Percentiles rank a stretch among this genome's conserved stretches.
Evolutionary conservation across 2,797 vertebrate genomes (phyloP).

Genomic region (Cyclopterus lumpus): DNA sequence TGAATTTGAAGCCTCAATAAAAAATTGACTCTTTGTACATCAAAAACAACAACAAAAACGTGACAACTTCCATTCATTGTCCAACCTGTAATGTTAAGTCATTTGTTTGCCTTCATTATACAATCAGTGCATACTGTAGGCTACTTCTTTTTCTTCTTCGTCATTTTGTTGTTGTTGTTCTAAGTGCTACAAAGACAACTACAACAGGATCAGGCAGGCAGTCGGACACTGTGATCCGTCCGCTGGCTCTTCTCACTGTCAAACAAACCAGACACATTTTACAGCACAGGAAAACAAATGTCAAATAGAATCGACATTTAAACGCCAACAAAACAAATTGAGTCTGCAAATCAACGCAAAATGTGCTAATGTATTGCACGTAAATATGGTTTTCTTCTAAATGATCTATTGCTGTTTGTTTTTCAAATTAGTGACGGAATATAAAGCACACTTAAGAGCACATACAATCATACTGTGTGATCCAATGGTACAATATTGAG

Average conservation of each 20-base stretch:
- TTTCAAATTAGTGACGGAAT: slow-evolving; percentile 52
- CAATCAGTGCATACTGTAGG: slow-evolving; percentile 62
- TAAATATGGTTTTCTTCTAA: slow-evolving; percentile 28
- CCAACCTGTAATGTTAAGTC: slow-evolving; percentile 33
- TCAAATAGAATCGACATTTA: slow-evolving; percentile 30
- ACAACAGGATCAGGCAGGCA: slow-evolving; percentile 45
- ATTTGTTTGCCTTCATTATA: slow-evolving; percentile 53
- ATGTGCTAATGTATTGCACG: slow-evolving; percentile 57
- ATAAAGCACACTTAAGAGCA: slow-evolving; percentile 64
- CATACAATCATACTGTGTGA: slow-evolving; percentile 64
- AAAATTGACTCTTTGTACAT: slow-evolving; percentile 46
- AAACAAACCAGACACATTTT: slow-evolving; percentile 26
- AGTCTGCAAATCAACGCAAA: slow-evolving; percentile 32
- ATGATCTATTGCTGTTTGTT: slow-evolving; percentile 75
- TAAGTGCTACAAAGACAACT: slow-evolving; percentile 69
- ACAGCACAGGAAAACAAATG: slow-evolving; percentile 33
- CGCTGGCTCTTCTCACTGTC: slow-evolving; percentile 23
- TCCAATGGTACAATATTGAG: slow-evolving; percentile 62
- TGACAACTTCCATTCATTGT: slow-evolving; percentile 27
- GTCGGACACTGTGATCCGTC: slow-evolving; percentile 20
- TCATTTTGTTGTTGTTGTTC: slow-evolving; percentile 38
- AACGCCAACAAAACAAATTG: slow-evolving; percentile 29
- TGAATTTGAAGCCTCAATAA: slow-evolving; percentile 64
- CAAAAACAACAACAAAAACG: slow-evolving; percentile 14
- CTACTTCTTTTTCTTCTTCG: slow-evolving; percentile 47